Evolutionary conservation across 2,888 invertebrate species (phyloP), one percentile per base, ranked within the genome.

Genomic region (Taenaris catops): DNA sequence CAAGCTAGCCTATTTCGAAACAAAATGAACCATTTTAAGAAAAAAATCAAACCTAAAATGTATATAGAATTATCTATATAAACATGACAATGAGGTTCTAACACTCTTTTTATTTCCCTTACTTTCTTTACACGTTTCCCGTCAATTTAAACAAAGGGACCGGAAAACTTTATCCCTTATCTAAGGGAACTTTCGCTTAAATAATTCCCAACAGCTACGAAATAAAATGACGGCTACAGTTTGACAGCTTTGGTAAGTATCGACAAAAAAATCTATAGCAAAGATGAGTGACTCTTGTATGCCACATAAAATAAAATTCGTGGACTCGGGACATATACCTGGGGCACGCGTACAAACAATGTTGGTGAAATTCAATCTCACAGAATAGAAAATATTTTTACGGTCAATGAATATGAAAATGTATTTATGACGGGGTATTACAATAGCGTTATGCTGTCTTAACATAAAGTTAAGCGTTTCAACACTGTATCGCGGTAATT

Each of bases 311-410:
- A 72, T 66, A 67, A 70, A 74, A 66, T 60, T 58, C 58, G 65
- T 58, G 55, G n/a, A n/a, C n/a, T n/a, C n/a, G n/a, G 48, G 53
- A 38, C 45, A 42, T 61, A 51, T 66, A 74, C 72, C 73, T 74
- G 65, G 51, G 33, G 57, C 65, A 60, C 67, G 65, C 63, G 70
- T 69, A 66, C 73, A 75, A 76, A 79, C 76, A 76, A 72, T 72
- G 79, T 78, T 74, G 75, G 63, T 51, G 63, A 61, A 78, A 76
- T 79, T 81, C 79, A 80, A 81, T 81, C 78, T 80, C 69, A 57
- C 70, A 70, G 75, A 79, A 80, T 74, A 81, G 76, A 73, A 78
- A 78, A 80, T 72, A 74, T 75, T 75, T 80, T 78, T 80, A 79
- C 76, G 76, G 78, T 71, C 79, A 78, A 76, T 81, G 76, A 72